Evolutionary conservation across 2,113 vertebrate genomes (phyloP), one percentile per base, ranked within the genome.

Genomic region (Cairina moschata): DNA sequence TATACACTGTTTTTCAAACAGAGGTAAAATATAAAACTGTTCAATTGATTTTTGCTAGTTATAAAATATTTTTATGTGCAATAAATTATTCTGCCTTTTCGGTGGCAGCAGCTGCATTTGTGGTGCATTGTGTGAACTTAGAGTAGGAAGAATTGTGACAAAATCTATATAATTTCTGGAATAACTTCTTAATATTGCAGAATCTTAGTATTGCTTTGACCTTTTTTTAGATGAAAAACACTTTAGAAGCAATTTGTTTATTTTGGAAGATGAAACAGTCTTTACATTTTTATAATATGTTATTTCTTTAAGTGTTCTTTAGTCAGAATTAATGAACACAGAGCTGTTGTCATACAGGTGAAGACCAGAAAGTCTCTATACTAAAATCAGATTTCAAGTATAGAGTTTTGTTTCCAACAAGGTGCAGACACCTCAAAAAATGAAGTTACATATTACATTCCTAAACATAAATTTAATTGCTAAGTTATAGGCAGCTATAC

Each of bases 131-230:
- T 83, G 34, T 67, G 14, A 88, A 74, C 54, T 5, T 28, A 82
- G 56, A 90, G 23, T 36, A 95, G 67, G 46, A 42, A 65, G 54
- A 54, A 42, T 87, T 69, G 36, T 91, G 74, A 89, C 48, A 90
- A 90, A 94, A 40, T 87, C 65, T 91, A n/a, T 88, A 74, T 91
- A 72, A 84, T 90, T 93, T 88, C 50, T 88, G 82, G 56, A 52
- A 38, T 90, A 91, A 91, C 77, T 92, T 77, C 71, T 88, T 62
- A 91, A 34, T 82, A 89, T 73, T 90, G 93, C 67, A 88, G 71
- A 88, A 79, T 92, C 8, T 56, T 83, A 87, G 88, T 87, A 90
- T 67, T 91, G 40, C 54, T 87, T 95, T 95, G 81, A 80, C 36
- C 36, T 42, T 94, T 79, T 62, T 86, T 84, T 91, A 81, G 32